Percentiles rank a stretch among this genome's conserved stretches.
These are phyloP conservation scores for Zygothrica quintamaculata DNA, from an alignment of 2,888 invertebrate genomes.

Conservation along the genomic window DNA sequence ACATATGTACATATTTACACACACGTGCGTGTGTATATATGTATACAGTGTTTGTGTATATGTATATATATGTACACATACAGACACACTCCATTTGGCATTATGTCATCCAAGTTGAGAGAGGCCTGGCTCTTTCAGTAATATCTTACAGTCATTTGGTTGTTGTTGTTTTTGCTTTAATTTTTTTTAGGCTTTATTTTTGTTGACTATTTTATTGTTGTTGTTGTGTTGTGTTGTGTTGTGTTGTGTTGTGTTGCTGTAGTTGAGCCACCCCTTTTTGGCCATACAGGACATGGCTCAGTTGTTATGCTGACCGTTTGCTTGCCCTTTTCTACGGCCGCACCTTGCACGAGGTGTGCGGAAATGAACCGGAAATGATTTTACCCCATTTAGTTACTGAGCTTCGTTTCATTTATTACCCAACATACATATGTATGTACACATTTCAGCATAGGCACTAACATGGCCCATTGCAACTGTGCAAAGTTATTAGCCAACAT, in stretches of 20 bases:
- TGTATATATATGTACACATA: conserved; percentile 12
- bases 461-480: not conserved
- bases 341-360: conserved; percentile 51
- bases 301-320: conserved; percentile 33
- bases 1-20: conserved; percentile 10
- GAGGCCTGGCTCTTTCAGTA: conserved; percentile 55
- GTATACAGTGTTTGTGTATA: conserved; percentile 7
- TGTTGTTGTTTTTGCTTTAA: conserved; percentile 14
- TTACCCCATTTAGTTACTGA: conserved; percentile 56
- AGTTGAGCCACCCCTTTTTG: conserved; percentile 61
- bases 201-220: conserved; percentile 17
- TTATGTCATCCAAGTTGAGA: conserved; percentile 71
- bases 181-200: conserved; percentile 19
- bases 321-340: conserved; percentile 45
- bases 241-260: conserved; percentile 29
- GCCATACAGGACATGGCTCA: conserved; percentile 62
- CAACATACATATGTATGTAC: not conserved
- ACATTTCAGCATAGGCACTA: no score
- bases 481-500: conserved; percentile 26
- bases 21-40: conserved; percentile 14
- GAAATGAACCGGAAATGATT: conserved; percentile 72
- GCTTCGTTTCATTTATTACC: conserved; percentile 13
- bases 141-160: conserved; percentile 1
- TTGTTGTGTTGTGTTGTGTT: conserved; percentile 23
- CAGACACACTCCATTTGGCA: conserved; percentile 50